A percentile compares a stretch with the other conserved stretches of the same genome.
phyloP scores from a whole-genome alignment of 1,140 invertebrate species.

The Papilio polyxenes region DNA sequence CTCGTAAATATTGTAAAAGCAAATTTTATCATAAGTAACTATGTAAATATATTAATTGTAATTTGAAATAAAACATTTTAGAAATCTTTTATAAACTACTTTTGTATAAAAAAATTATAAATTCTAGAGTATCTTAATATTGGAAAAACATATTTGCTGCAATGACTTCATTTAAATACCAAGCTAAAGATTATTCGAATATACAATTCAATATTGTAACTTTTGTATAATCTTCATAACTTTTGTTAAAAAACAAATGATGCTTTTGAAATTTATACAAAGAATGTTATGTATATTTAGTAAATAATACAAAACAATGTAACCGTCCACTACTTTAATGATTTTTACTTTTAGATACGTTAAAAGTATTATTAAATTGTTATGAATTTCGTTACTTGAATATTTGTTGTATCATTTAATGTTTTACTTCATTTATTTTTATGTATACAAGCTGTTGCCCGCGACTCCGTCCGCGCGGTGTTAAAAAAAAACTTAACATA shows the following conservation, averaged over 20 bases:
- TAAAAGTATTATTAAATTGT: neutral
- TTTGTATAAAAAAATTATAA: too few relatives aligned
- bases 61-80: neutral
- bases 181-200: neutral
- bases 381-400: conserved; percentile 1
- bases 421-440: neutral
- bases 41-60: conserved; percentile 11
- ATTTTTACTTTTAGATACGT: neutral
- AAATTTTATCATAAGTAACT: neutral
- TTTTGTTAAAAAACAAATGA: neutral
- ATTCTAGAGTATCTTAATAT: too few relatives aligned
- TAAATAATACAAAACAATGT: neutral
- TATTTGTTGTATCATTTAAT: neutral
- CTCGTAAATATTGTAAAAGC: neutral
- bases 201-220: neutral
- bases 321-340: neutral
- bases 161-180: neutral
- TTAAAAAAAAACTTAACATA: too few relatives aligned
- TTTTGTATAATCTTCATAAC: neutral
- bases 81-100: neutral
- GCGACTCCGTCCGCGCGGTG: too few relatives aligned
- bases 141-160: too few relatives aligned
- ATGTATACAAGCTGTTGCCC: neutral
- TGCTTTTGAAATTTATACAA: neutral
- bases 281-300: neutral